These are phyloP conservation scores for Limosa lapponica DNA, from an alignment of 2,797 vertebrate species.

Conservation along the genomic window DNA sequence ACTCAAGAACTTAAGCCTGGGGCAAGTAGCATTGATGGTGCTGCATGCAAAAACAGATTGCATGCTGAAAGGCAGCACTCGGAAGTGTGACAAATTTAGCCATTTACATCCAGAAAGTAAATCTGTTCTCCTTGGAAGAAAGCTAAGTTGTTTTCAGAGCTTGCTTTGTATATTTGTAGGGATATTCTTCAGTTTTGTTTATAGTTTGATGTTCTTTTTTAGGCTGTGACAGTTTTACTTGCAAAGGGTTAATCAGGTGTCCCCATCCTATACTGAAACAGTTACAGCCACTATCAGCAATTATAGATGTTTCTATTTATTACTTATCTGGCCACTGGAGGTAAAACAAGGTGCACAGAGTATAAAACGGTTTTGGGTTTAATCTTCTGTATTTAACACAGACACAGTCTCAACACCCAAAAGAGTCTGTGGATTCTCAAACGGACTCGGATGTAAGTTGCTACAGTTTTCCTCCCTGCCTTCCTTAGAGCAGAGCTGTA, in stretches of 20 bases:
- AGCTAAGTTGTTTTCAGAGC: not conserved
- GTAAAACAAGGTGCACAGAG: not conserved
- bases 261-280: not conserved
- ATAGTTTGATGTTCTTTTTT: not conserved
- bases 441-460: not conserved
- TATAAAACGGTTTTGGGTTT: not conserved
- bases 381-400: not conserved
- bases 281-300: not conserved
- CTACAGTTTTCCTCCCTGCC: not conserved
- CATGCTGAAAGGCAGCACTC: not conserved
- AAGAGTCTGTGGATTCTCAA: not conserved
- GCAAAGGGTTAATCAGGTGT: not conserved
- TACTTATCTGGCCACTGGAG: not conserved
- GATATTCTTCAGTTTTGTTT: not conserved
- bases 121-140: not conserved
- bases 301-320: not conserved
- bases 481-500: not conserved
- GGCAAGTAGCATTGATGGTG: not conserved
- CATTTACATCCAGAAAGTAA: not conserved
- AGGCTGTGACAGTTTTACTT: not conserved
- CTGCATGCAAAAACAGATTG: not conserved
- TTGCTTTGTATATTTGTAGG: not conserved
- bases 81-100: not conserved
- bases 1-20: not conserved
- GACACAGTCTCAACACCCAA: not conserved